Conservation (phyloP, 2,113 vertebrate genomes). For the Crotalus viridis region DNA sequence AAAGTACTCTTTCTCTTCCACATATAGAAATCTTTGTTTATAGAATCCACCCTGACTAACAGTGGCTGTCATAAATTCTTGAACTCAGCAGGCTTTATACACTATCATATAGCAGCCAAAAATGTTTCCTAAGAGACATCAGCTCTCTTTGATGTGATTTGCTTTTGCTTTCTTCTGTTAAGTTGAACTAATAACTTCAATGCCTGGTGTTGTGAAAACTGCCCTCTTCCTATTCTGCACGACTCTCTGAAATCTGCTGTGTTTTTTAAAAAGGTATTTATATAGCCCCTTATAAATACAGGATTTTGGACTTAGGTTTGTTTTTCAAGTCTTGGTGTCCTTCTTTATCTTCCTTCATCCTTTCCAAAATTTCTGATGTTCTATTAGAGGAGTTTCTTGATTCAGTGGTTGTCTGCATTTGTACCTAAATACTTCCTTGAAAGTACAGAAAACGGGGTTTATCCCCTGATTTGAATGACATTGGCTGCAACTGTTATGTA, state of each 20-base stretch:
- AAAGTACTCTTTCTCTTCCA: not conserved
- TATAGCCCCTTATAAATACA: not conserved
- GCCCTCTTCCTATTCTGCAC: not conserved
- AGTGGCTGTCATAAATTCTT: slow-evolving; percentile 9
- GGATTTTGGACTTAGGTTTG: not conserved
- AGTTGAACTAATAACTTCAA: not conserved
- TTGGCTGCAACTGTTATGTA: not conserved
- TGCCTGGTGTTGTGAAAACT: not conserved
- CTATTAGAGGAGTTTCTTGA: not conserved
- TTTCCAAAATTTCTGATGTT: not conserved
- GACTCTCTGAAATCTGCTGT: not conserved
- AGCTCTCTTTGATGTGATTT: not conserved
- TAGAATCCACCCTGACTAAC: not conserved
- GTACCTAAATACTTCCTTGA: not conserved
- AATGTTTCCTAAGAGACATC: slow-evolving; percentile 8
- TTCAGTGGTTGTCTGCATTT: not conserved
- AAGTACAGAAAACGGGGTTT: not conserved
- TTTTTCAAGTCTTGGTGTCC: not conserved
- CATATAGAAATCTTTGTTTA: not conserved
- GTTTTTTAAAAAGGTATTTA: not conserved
- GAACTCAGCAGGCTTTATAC: not conserved
- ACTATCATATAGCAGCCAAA: not conserved
- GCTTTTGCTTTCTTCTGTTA: not conserved
- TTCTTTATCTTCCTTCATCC: not conserved
- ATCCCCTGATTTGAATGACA: not conserved